Evolutionary conservation across 2,888 invertebrate species (phyloP).

Genomic region (Andrena minutula): DNA sequence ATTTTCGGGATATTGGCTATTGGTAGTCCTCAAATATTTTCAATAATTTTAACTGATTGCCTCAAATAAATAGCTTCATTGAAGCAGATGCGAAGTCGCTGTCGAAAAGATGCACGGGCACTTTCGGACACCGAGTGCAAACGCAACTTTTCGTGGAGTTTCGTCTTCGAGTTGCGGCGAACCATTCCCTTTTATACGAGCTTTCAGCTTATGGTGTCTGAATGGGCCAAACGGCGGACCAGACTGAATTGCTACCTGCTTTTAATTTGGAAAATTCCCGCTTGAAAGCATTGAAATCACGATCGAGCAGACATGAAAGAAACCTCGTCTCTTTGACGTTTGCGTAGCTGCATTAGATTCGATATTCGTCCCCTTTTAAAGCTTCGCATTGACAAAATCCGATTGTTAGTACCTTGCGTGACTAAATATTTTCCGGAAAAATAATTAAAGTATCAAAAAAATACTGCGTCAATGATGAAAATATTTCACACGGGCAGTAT

Average conservation of each 20-base stretch:
- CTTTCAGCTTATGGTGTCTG: constrained; percentile 57
- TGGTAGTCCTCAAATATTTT: too few relatives aligned
- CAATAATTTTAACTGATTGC: not conserved
- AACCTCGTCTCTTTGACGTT: constrained; percentile 38
- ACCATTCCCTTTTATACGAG: constrained; percentile 38
- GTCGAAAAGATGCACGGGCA: constrained; percentile 34
- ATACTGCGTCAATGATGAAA: too few relatives aligned
- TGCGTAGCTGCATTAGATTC: constrained; percentile 11
- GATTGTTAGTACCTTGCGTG: not conserved
- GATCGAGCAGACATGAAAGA: constrained; percentile 48
- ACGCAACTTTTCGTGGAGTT: constrained; percentile 47
- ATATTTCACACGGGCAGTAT: too few relatives aligned
- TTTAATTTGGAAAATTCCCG: constrained; percentile 63
- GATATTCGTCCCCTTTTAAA: not conserved
- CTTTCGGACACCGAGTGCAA: constrained; percentile 33
- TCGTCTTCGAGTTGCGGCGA: constrained; percentile 53
- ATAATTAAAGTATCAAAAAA: too few relatives aligned
- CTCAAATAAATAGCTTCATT: constrained; percentile 10
- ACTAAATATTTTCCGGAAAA: not conserved
- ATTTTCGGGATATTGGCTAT: too few relatives aligned
- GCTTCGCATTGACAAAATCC: not conserved
- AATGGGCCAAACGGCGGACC: constrained; percentile 56
- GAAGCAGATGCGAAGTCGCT: constrained; percentile 30
- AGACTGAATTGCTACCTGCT: constrained; percentile 40
- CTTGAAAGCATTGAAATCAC: constrained; percentile 46